Evolutionary conservation across 2,113 vertebrate genomes (phyloP), one percentile per base, ranked within the genome.

Genomic region (Eudyptes chrysolophus): DNA sequence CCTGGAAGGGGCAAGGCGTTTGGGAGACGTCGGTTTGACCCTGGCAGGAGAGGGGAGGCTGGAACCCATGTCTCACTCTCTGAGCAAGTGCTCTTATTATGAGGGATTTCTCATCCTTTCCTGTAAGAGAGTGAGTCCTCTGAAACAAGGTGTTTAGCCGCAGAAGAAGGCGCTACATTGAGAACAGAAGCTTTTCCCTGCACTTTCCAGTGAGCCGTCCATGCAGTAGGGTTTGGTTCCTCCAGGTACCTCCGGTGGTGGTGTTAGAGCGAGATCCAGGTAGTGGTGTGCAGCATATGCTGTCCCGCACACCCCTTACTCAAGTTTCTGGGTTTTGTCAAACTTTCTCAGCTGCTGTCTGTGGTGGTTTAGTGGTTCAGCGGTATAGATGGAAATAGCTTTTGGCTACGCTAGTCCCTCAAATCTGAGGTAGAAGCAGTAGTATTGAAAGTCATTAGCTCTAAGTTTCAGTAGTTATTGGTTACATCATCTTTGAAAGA

Each of bases 201-300:
- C 25, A 32, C 4, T 66, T 90, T 21, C 17, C 21, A 16, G 30
- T 38, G n/a, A 72, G 29, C 16, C 7, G 2, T 9, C 60, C 1
- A 1, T n/a, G 32, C 52, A 46, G 0, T 36, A 42, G 16, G 34
- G 36, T 61, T 76, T 89, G 58, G 17, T 8, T 79, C 8, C 42
- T 75, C 20, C 16, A 26, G 16, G 8, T 71, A 22, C 58, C 38
- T 64, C 32, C 55, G 48, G 2, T 14, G 64, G 19, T 75, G 54
- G 13, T 57, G 13, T 3, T 26, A 11, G 38, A 70, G 38, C 11
- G 49, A 84, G 34, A 12, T 57, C 13, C 60, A 19, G 13, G 34
- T 27, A 9, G 54, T 5, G 44, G 26, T 2, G 0, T 20, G 42
- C 38, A 64, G 62, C n/a, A 4, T 30, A 4, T 3, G 0, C 13